Percentiles rank a stretch among this genome's conserved stretches.
Conservation (phyloP, 1,140 invertebrate genomes). For the Brachionus rubens region DNA sequence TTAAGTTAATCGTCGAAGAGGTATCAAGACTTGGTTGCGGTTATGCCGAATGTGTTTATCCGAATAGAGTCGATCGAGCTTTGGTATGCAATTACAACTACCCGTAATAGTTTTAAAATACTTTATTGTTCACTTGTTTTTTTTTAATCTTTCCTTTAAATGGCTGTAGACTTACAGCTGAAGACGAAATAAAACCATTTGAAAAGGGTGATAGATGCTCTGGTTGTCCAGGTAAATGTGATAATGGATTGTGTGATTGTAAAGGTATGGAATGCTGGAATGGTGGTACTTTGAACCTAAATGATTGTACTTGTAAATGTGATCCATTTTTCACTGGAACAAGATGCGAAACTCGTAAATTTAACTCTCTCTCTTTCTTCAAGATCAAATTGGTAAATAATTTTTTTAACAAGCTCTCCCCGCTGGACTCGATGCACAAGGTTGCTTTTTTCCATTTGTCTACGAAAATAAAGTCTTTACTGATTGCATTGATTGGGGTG, state of each 20-base stretch:
- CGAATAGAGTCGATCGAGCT: background rate
- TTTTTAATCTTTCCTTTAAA: background rate
- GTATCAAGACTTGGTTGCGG: conserved; percentile 37
- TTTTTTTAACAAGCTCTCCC: background rate
- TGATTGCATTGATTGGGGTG: conserved; percentile 35
- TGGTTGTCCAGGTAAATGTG: background rate
- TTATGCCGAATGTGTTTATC: conserved; percentile 18
- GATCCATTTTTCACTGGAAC: conserved; percentile 7
- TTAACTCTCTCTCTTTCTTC: too few relatives aligned
- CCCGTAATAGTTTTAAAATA: background rate
- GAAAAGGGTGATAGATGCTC: conserved; percentile 16
- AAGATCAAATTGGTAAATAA: too few relatives aligned
- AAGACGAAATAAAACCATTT: conserved; percentile 1
- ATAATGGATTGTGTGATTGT: conserved; percentile 40
- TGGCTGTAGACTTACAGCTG: background rate
- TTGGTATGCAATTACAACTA: conserved; percentile 44
- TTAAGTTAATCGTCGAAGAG: conserved; percentile 6
- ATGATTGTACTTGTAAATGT: conserved; percentile 28
- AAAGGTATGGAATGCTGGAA: conserved; percentile 42
- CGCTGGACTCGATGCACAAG: background rate
- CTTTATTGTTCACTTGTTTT: background rate
- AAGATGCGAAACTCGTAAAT: conserved; percentile 7
- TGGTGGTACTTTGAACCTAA: conserved; percentile 12
- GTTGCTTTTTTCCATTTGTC: conserved; percentile 15
- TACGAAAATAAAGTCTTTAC: background rate